These are phyloP conservation scores for Polydrusus pterygomalis DNA, from an alignment of 2,888 invertebrate genomes.

Conservation along the genomic window DNA sequence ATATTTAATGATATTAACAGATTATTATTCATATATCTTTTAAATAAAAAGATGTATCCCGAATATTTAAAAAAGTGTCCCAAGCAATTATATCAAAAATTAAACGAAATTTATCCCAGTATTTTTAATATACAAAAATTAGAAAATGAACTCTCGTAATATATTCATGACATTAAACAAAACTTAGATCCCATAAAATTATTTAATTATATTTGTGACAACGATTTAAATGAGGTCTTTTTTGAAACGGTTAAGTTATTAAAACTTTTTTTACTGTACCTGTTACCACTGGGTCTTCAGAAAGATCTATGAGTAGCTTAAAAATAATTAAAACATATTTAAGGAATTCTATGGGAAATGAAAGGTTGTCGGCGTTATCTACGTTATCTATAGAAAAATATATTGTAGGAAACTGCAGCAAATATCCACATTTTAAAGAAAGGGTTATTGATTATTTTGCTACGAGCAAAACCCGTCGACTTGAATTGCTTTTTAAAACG, in stretches of 20 bases:
- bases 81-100: not conserved
- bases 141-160: slow-evolving; percentile 1
- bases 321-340: no score
- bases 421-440: no score
- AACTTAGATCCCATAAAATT: not conserved
- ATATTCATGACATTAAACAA: not conserved
- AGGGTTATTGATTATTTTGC: no score
- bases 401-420: no score
- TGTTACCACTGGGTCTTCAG: no score
- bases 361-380: no score
- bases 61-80: no score
- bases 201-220: slow-evolving; percentile 12
- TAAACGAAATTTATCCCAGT: not conserved
- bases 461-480: not conserved
- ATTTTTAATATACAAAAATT: not conserved
- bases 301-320: no score
- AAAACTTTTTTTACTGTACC: not conserved
- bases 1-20: not conserved
- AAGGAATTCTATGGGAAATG: no score
- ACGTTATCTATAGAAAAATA: no score
- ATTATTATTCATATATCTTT: not conserved
- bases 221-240: slow-evolving; percentile 4
- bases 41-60: no score
- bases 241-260: slow-evolving; percentile 1
- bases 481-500: no score